Percentiles rank a stretch among this genome's conserved stretches.
Conservation (phyloP, 2,888 invertebrate species). For the Rambutsinella grinnellia region DNA sequence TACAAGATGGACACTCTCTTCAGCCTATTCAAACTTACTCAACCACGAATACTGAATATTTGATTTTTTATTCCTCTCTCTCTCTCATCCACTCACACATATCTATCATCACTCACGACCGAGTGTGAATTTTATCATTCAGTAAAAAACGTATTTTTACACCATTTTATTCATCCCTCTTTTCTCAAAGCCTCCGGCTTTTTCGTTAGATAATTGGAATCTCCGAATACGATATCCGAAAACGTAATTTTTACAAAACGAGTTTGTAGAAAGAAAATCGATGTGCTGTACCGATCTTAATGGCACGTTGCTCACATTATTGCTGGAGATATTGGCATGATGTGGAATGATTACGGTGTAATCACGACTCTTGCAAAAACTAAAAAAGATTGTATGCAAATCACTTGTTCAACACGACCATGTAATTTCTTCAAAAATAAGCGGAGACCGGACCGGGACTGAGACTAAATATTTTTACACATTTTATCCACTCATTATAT, state of each 20-base stretch:
- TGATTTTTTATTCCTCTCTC: background rate
- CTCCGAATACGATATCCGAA: background rate
- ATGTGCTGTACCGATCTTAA: conserved; percentile 21
- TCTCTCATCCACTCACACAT: background rate
- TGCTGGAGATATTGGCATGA: conserved; percentile 5
- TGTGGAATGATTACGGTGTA: conserved; percentile 43
- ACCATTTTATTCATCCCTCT: background rate
- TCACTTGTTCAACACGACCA: conserved; percentile 10
- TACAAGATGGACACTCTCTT: conserved; percentile 48
- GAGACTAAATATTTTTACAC: background rate
- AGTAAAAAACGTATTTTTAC: background rate
- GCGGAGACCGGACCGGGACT: background rate
- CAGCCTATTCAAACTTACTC: conserved; percentile 49
- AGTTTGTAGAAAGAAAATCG: background rate
- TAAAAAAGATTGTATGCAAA: conserved; percentile 59
- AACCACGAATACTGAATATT: too few species aligned
- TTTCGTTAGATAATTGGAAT: too few species aligned
- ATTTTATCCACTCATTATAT: conserved; percentile 27
- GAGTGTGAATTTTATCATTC: background rate
- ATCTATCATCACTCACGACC: background rate
- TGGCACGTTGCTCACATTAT: conserved; percentile 40
- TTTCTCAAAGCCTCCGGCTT: too few species aligned
- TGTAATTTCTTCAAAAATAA: too few species aligned
- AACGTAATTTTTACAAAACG: background rate
- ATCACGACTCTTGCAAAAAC: conserved; percentile 39